phyloP scores from a whole-genome alignment of 2,797 vertebrate genomes.

The Pseudochirops cupreus region DNA sequence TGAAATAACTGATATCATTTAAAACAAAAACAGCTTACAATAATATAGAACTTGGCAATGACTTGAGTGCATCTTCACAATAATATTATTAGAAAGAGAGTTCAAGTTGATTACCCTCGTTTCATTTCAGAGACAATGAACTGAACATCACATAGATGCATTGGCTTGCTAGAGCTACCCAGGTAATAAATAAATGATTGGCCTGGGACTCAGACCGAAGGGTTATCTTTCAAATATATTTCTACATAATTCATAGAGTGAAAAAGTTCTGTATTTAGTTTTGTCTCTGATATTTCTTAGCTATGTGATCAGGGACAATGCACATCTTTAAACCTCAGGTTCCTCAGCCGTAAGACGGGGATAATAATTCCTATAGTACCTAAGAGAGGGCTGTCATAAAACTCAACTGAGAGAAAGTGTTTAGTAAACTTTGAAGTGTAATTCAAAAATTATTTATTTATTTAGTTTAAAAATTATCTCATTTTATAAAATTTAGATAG shows the following conservation, averaged over 20 bases:
- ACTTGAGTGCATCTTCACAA: neutral
- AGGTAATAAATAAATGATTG: neutral
- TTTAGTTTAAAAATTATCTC: no score
- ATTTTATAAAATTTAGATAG: neutral
- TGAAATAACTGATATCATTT: neutral
- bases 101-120: neutral
- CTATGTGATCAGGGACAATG: neutral
- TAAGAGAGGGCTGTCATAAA: neutral
- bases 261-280: neutral
- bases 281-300: neutral
- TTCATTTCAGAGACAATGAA: neutral
- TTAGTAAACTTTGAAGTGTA: neutral
- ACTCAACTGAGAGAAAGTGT: neutral
- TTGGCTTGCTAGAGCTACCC: neutral
- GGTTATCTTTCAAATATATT: neutral
- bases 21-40: neutral
- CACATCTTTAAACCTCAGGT: neutral
- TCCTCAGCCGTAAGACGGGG: neutral
- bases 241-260: neutral
- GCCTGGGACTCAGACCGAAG: neutral
- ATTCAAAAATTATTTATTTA: no score
- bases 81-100: neutral
- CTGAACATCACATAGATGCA: neutral
- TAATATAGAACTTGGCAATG: neutral
- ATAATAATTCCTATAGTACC: neutral